Evolutionary conservation across 2,888 invertebrate genomes (phyloP).

Genomic region (Hydrotaea diabolus): DNA sequence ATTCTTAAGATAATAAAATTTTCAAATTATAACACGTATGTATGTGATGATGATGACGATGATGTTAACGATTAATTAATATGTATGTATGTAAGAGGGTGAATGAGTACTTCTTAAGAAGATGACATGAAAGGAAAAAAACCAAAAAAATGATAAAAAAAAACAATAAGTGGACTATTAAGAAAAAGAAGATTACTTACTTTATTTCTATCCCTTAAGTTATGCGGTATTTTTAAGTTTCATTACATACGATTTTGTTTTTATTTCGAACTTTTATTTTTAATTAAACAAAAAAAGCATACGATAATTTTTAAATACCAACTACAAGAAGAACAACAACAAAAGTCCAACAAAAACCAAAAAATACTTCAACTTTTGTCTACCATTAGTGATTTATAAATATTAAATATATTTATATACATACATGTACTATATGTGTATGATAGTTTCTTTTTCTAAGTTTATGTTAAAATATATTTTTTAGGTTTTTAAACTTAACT

Average conservation of each 20-base stretch:
- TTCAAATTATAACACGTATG: conserved; percentile 19
- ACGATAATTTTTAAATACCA: conserved; percentile 20
- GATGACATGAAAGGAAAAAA: no score
- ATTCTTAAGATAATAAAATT: conserved; percentile 42
- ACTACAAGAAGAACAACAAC: conserved; percentile 1
- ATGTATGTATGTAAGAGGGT: not conserved
- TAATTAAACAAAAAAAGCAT: no score
- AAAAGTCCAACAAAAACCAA: conserved; percentile 30
- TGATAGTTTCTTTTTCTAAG: not conserved
- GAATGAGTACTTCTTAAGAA: conserved; percentile 22
- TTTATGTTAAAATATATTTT: not conserved
- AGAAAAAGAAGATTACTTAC: conserved; percentile 3
- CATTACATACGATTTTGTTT: no score
- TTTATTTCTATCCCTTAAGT: conserved; percentile 1
- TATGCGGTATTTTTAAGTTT: conserved; percentile 11
- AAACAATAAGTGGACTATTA: not conserved
- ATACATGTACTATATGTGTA: not conserved
- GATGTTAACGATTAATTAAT: not conserved
- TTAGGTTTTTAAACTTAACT: no score
- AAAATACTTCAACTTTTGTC: conserved; percentile 66
- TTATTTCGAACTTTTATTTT: no score
- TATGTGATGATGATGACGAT: not conserved
- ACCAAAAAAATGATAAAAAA: not conserved
- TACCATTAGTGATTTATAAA: conserved; percentile 39
- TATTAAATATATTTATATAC: not conserved